Evolutionary conservation across 2,888 invertebrate species (phyloP), one percentile per base, ranked within the genome.

Genomic region (Limenitis camilla): DNA sequence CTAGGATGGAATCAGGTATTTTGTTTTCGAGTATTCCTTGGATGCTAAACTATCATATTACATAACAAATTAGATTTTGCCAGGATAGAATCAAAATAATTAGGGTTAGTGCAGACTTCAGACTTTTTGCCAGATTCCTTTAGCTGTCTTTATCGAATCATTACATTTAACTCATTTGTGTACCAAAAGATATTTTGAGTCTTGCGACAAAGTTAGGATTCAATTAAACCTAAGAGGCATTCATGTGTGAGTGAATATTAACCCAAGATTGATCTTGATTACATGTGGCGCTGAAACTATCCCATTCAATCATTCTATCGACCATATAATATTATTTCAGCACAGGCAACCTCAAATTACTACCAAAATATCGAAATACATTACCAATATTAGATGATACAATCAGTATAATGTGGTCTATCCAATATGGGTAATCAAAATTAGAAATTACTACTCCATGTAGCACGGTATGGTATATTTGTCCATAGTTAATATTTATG

Each of bases 271-370:
- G 6, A 36, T 36, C 29, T 45, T 45, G 11, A 45, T 45, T 50
- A 42, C 46, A 70, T 69, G 65, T 65, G 65, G 67, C 64, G 63
- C 66, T 71, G 71, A 74, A 74, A 78, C 76, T 72, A 72, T 67
- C 67, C 71, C 69, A 76, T 72, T 74, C 72, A 78, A 78, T 81
- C 78, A n/a, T n/a, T n/a, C n/a, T n/a, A n/a, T n/a, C n/a, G n/a
- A n/a, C n/a, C n/a, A n/a, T n/a, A n/a, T n/a, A n/a, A n/a, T n/a
- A n/a, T n/a, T n/a, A 76, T 75, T 74, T 71, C 64, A 60, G 64
- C 65, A 62, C 62, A 62, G 65, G 44, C 61, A 62, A 59, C 58
- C 60, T 57, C 41, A 40, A 45, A 31, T 55, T 40, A 53, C 55
- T 47, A 55, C 46, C 47, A 54, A 56, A 56, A 52, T 45, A 49